A percentile compares a stretch with the other conserved stretches of the same genome.
Evolutionary conservation across 2,888 invertebrate species (phyloP).

Genomic region (Acrobasis suavella): DNA sequence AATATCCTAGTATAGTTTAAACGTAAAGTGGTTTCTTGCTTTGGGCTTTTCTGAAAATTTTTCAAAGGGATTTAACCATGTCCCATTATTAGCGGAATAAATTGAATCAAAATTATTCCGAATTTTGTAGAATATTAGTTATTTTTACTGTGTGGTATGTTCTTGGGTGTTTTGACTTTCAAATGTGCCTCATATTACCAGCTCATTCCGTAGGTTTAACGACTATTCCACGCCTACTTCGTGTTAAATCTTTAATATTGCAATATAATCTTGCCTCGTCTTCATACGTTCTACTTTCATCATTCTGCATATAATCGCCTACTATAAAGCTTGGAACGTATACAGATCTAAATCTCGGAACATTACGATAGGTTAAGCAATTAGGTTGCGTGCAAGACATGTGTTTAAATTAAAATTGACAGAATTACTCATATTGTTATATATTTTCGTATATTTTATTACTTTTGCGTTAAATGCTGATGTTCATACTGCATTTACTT

Average conservation of each 20-base stretch:
- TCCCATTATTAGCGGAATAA: not conserved
- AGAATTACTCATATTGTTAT: slow-evolving; percentile 1
- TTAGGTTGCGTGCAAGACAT: slow-evolving; percentile 24
- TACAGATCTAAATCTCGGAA: slow-evolving; percentile 38
- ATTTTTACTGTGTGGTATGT: not conserved
- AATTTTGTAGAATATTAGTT: too few species aligned
- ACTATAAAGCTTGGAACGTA: slow-evolving; percentile 42
- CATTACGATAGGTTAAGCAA: slow-evolving; percentile 40
- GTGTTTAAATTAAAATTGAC: slow-evolving; percentile 18
- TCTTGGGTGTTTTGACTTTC: slow-evolving; percentile 8
- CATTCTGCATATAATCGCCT: slow-evolving; percentile 36
- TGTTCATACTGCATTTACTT: too few species aligned
- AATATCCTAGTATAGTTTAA: not conserved
- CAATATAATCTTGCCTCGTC: slow-evolving; percentile 36
- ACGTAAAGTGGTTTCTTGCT: not conserved
- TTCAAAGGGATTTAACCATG: too few species aligned
- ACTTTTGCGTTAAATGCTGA: too few species aligned
- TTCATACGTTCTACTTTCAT: slow-evolving; percentile 43
- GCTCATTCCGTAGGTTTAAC: slow-evolving; percentile 40
- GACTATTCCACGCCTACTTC: slow-evolving; percentile 37
- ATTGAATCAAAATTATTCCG: not conserved
- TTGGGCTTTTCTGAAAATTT: not conserved
- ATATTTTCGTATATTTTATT: too few species aligned
- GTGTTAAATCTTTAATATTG: slow-evolving; percentile 35
- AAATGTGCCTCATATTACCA: slow-evolving; percentile 5